phyloP scores from a whole-genome alignment of 2,113 vertebrate genomes.

The Ageneiosus marmoratus region DNA sequence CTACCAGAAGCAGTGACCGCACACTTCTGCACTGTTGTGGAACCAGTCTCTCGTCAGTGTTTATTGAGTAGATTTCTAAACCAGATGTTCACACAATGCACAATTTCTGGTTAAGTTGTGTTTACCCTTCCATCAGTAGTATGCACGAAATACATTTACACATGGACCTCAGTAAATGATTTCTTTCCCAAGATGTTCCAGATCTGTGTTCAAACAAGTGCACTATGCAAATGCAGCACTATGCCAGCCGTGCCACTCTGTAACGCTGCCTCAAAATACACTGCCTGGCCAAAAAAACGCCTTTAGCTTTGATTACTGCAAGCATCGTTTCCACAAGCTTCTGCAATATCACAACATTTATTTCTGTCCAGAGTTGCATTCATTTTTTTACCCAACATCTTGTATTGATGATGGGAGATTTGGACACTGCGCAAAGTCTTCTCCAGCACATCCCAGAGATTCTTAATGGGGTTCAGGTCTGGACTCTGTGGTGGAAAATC shows the following conservation, averaged over 20 bases:
- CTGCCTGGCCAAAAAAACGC: too few species aligned
- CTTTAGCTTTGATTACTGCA: too few species aligned
- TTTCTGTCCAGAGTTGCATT: too few species aligned
- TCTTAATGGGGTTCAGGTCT: too few species aligned
- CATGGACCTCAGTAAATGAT: background rate
- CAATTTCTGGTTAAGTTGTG: background rate
- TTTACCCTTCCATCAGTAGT: background rate
- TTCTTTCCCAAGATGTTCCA: background rate
- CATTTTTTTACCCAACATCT: too few species aligned
- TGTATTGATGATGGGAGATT: too few species aligned
- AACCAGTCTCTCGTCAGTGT: background rate
- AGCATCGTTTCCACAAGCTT: too few species aligned
- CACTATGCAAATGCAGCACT: background rate
- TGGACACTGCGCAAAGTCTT: too few species aligned
- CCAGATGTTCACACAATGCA: background rate
- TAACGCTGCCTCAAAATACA: background rate
- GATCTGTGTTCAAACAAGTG: background rate
- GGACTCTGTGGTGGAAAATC: too few species aligned
- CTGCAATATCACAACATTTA: too few species aligned
- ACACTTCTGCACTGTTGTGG: background rate
- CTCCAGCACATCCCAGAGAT: too few species aligned
- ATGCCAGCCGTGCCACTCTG: background rate
- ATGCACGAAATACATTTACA: background rate
- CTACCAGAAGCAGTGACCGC: background rate
- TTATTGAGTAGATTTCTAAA: background rate